Evolutionary conservation across 2,113 vertebrate species (phyloP).

Genomic region (Mormoops blainvillei): DNA sequence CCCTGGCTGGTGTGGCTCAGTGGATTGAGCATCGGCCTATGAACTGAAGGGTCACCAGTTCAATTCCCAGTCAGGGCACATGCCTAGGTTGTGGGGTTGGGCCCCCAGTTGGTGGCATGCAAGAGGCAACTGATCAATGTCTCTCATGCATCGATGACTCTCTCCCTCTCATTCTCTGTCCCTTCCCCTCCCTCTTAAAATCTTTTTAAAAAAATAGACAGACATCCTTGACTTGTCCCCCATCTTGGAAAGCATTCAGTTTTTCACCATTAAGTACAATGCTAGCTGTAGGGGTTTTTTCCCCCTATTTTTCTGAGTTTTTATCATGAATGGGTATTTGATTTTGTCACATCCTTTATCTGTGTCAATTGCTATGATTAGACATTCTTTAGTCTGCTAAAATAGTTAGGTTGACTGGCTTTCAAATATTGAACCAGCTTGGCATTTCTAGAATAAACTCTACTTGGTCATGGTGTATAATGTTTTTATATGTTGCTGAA

Average conservation of each 20-base stretch:
- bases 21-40: too few species aligned
- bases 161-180: too few species aligned
- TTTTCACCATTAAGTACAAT: neutral
- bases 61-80: too few species aligned
- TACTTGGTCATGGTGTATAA: neutral
- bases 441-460: neutral
- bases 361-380: neutral
- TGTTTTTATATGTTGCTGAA: neutral
- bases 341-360: neutral
- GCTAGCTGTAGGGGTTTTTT: neutral
- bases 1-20: too few species aligned
- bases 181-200: too few species aligned
- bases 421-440: neutral
- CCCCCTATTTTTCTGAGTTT: neutral
- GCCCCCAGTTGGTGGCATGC: too few species aligned
- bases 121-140: too few species aligned
- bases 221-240: neutral
- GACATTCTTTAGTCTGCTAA: neutral
- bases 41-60: too few species aligned
- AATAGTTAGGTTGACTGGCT: neutral
- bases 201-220: too few species aligned
- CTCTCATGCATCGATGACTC: too few species aligned
- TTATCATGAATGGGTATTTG: neutral
- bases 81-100: too few species aligned
- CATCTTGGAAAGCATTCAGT: neutral